phyloP scores from a whole-genome alignment of 2,888 invertebrate genomes.

The Lasioglossum calceatum region DNA sequence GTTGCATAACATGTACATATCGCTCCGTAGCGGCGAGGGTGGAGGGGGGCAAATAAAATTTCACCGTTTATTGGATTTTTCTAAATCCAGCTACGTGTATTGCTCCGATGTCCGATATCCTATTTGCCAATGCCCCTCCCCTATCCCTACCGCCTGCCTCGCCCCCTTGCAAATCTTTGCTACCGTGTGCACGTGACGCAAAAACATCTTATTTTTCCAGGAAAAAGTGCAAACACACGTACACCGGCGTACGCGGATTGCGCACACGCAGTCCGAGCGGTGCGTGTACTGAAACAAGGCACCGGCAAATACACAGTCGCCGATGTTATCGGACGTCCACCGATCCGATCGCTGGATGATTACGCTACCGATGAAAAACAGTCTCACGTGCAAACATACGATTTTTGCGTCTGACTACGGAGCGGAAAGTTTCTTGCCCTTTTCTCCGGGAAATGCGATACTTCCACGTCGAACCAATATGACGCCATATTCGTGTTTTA shows the following conservation, averaged over 20 bases:
- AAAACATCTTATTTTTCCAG: slow-evolving; percentile 30
- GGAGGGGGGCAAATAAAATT: not conserved
- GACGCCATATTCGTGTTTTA: no score
- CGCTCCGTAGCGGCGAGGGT: not conserved
- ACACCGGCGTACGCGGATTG: not conserved
- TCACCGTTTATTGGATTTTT: slow-evolving; percentile 20
- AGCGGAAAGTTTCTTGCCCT: slow-evolving; percentile 47
- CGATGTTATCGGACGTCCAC: slow-evolving; percentile 57
- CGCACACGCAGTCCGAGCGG: not conserved
- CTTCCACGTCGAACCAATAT: no score
- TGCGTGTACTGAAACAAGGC: slow-evolving; percentile 17
- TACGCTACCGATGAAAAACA: slow-evolving; percentile 49
- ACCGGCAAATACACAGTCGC: slow-evolving; percentile 31
- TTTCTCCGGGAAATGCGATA: not conserved
- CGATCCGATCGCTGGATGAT: slow-evolving; percentile 53
- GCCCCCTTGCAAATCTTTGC: not conserved
- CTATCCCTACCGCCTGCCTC: no score
- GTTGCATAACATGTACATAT: not conserved
- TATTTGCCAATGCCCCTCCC: slow-evolving; percentile 6
- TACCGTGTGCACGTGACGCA: not conserved
- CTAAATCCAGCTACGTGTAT: slow-evolving; percentile 11
- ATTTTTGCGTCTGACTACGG: slow-evolving; percentile 53
- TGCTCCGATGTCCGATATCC: slow-evolving; percentile 16
- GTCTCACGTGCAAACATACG: slow-evolving; percentile 46
- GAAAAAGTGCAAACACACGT: not conserved